phyloP scores from a whole-genome alignment of 2,113 vertebrate species.

The Plectropomus leopardus region DNA sequence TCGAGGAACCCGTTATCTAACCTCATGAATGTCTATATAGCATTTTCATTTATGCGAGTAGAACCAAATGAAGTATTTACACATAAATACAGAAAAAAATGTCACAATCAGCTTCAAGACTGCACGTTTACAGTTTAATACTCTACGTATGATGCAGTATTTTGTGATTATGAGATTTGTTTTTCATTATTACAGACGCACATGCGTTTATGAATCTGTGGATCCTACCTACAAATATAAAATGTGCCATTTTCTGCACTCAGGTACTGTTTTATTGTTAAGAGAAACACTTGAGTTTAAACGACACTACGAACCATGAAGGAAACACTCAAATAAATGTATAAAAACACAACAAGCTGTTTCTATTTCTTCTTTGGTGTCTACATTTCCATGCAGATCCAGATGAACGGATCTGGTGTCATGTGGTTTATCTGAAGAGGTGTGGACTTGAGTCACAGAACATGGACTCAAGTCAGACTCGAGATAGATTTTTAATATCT shows the following conservation, averaged over 20 bases:
- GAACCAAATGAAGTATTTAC: constrained; percentile 58
- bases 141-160: constrained; percentile 37
- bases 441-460: too few relatives aligned
- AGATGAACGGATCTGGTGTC: neutral
- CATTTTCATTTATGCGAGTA: constrained; percentile 62
- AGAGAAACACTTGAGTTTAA: constrained; percentile 47
- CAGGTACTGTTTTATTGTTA: constrained; percentile 72
- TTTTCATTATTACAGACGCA: constrained; percentile 46
- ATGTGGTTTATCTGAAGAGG: neutral
- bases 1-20: constrained; percentile 62
- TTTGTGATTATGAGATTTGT: constrained; percentile 56
- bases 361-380: constrained; percentile 13
- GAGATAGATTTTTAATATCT: too few relatives aligned
- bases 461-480: too few relatives aligned
- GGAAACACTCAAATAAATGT: constrained; percentile 68
- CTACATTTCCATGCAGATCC: neutral
- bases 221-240: constrained; percentile 61
- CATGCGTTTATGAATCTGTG: constrained; percentile 49
- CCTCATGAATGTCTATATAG: constrained; percentile 68
- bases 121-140: constrained; percentile 59
- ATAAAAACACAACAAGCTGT: constrained; percentile 40
- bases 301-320: constrained; percentile 29
- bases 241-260: constrained; percentile 69
- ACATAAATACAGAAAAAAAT: constrained; percentile 43
- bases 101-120: constrained; percentile 55